Conservation (phyloP, 2,797 vertebrate genomes). For the Chiloscyllium punctatum region DNA sequence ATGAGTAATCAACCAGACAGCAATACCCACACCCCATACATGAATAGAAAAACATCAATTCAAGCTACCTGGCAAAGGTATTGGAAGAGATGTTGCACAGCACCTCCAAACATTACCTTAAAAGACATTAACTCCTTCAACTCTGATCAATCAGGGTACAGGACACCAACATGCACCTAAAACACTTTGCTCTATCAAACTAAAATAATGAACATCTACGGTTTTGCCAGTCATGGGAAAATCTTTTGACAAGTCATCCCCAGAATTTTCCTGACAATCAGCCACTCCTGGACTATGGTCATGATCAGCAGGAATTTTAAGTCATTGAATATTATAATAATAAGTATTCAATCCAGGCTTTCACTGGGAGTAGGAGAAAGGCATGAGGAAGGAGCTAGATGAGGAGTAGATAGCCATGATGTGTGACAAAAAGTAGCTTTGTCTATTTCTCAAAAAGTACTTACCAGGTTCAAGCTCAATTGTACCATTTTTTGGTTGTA, state of each 20-base stretch:
- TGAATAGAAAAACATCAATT: neutral
- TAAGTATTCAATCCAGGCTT: neutral
- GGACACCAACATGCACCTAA: neutral
- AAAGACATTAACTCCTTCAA: neutral
- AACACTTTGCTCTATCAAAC: neutral
- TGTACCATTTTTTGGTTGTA: conserved; percentile 59
- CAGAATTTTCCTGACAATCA: too few relatives aligned
- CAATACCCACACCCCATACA: too few relatives aligned
- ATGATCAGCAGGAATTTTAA: too few relatives aligned
- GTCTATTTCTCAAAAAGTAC: conserved; percentile 39
- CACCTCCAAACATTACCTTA: neutral
- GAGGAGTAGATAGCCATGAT: neutral
- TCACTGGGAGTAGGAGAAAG: neutral
- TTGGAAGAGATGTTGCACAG: neutral
- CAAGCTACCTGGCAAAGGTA: neutral
- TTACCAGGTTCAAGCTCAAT: conserved; percentile 65
- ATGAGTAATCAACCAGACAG: too few relatives aligned
- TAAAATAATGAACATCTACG: neutral
- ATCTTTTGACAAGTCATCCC: neutral
- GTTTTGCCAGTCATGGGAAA: neutral
- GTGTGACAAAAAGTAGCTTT: neutral
- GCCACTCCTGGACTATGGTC: neutral
- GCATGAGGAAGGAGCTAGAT: neutral
- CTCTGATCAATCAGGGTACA: neutral
- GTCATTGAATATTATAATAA: neutral